These are phyloP conservation scores for Harmothoe impar DNA, from an alignment of 2,888 invertebrate species.

Conservation along the genomic window DNA sequence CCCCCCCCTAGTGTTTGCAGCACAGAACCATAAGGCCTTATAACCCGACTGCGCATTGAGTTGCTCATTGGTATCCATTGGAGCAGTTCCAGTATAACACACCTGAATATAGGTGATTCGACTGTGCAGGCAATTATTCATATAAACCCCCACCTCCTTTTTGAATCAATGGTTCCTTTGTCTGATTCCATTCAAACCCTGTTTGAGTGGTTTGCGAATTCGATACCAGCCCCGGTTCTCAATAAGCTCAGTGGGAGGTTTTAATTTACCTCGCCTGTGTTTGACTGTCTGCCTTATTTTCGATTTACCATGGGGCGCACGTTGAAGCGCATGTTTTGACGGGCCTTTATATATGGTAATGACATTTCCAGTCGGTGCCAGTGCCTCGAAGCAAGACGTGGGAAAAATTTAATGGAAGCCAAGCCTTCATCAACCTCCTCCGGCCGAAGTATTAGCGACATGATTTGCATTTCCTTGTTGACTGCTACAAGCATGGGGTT, in stretches of 20 bases:
- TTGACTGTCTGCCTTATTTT: not conserved
- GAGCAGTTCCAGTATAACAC: no score
- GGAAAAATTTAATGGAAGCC: conserved; percentile 17
- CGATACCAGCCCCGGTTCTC: no score
- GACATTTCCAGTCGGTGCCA: not conserved
- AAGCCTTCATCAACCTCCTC: not conserved
- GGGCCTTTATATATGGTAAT: not conserved
- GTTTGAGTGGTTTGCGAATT: no score
- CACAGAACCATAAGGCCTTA: no score
- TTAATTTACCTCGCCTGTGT: not conserved
- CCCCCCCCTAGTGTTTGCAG: no score
- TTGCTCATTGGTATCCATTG: no score
- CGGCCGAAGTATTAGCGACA: not conserved
- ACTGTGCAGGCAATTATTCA: no score
- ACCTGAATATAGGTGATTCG: no score
- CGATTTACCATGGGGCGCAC: not conserved
- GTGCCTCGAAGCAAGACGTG: conserved; percentile 12
- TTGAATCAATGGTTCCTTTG: no score
- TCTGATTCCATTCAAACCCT: no score
- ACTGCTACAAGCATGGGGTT: not conserved
- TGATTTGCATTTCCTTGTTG: conserved; percentile 20
- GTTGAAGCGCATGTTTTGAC: not conserved
- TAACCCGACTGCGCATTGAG: no score
- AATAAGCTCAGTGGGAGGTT: not conserved
- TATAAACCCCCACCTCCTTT: no score